Base-by-base conservation (phyloP, 2,888 invertebrate genomes). In the Cheilosia pagana region DNA sequence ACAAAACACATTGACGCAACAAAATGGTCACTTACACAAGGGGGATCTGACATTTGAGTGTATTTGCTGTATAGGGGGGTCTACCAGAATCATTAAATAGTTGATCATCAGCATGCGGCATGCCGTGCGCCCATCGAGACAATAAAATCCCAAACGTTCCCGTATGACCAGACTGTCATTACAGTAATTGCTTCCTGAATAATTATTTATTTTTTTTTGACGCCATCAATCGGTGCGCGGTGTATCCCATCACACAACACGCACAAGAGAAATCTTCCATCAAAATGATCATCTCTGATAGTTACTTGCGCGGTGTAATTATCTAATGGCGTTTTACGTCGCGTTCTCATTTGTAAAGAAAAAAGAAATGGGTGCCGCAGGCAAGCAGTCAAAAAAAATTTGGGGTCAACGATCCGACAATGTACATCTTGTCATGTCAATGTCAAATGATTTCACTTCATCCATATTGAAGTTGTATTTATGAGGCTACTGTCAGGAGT, bases 141-240 rank as follows among this genome's bases (percentile, higher is more conserved):
- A 41, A 21, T 63, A 60, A 67, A 82, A 50, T 74, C 59, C 78
- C 57, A 72, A 83, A 68, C 52, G 53, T 52, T 65, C 63, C 68
- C 25, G 63, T 35, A 43, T 74, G 74, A 48, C 57, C 48, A 23
- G 14, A 23, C 52, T 31, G 59, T 83, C 79, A 65, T 70, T 65
- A 74, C 59, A 59, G 63, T 78, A 78, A 83, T 83, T 83, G 74
- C 79, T 83, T 83, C 83, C 83, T 83, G 79, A 83, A 83, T 79
- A 79, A 83, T 83, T 83, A 75, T n/a, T n/a, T n/a, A 43, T 52
- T 63, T 78, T 78, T 59, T 41, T 63, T 70, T 63, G 45, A 35
- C 35, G 35, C 35, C 35, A 35, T 35, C 74, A 79, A 75, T 74
- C 74, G 50, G 50, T 28, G 68, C 53, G 41, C 53, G 45, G 41